Evolutionary conservation across 1,140 invertebrate genomes (phyloP), one percentile per base, ranked within the genome.

Genomic region (Tenebrio molitor): DNA sequence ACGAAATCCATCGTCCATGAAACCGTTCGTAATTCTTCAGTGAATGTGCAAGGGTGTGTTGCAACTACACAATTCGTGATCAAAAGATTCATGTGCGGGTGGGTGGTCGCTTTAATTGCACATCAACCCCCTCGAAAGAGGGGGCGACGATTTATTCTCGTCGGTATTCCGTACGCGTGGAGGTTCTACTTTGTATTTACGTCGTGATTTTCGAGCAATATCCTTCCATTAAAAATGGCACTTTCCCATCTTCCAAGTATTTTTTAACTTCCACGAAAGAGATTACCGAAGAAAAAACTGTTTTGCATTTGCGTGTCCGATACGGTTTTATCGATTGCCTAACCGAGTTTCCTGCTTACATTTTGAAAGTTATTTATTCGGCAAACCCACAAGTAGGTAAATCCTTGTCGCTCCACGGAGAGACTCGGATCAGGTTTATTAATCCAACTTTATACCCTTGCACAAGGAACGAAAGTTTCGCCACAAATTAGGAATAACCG

Each of bases 191-290:
- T 41, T 4, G 12, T 41, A 41, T 41, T 41, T 41, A n/a, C n/a
- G 46, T 21, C 46, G 46, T 23, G 46, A 53, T 53, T 53, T 23
- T 53, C 16, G 6, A 17, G 46, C 46, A 53, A 53, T 25, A 53
- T 53, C 16, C 46, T 39, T n/a, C 25, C 5, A 39, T 39, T 39
- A 39, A 12, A 39, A 0, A n/a, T 2, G 36, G 12, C 36, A 39
- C 36, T 39, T 12, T 39, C 12, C 36, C 6, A n/a, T 12, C 12
- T 2, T 39, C 36, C 4, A 10, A 33, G 29, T 33, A 33, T 10
- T 33, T 33, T 33, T 10, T 33, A 33, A 33, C 29, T 39, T 12
- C 0, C 25, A 29, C 25, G 36, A 12, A 39, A 39, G 2, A 0
- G 36, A 39, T 39, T 39, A 39, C 5, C 36, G 36, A 39, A 12